phyloP scores from a whole-genome alignment of 2,113 vertebrate genomes.

The Urocolius indicus region DNA sequence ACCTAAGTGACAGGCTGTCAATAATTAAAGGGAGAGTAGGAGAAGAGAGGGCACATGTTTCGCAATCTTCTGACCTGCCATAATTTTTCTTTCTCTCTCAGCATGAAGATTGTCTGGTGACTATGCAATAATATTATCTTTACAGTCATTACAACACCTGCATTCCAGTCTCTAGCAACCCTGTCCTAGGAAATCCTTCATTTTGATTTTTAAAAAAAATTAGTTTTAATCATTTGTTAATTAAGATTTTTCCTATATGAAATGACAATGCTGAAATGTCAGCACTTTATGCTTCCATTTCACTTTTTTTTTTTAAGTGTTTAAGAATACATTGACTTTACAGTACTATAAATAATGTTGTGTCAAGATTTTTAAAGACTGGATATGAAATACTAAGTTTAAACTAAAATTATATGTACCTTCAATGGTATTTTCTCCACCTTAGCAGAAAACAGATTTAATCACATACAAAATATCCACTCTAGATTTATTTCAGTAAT shows the following conservation, averaged over 20 bases:
- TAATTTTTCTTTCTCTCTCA: conserved; percentile 44
- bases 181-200: neutral
- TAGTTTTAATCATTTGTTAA: neutral
- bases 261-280: neutral
- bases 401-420: neutral
- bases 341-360: neutral
- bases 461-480: neutral
- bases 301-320: neutral
- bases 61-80: conserved; percentile 43
- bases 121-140: neutral
- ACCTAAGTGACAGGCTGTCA: conserved; percentile 23
- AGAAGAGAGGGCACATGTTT: conserved; percentile 40
- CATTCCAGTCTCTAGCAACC: neutral
- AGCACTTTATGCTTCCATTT: neutral
- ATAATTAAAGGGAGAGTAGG: neutral
- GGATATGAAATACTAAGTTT: neutral
- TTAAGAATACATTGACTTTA: neutral
- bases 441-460: neutral
- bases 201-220: neutral
- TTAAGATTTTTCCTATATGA: neutral
- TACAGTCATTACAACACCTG: neutral
- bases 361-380: neutral
- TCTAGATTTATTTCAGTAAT: neutral
- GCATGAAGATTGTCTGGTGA: conserved; percentile 32
- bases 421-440: neutral